These are phyloP conservation scores for Rhabdophis nuchalis DNA, from an alignment of 2,797 vertebrate genomes.

Conservation along the genomic window DNA sequence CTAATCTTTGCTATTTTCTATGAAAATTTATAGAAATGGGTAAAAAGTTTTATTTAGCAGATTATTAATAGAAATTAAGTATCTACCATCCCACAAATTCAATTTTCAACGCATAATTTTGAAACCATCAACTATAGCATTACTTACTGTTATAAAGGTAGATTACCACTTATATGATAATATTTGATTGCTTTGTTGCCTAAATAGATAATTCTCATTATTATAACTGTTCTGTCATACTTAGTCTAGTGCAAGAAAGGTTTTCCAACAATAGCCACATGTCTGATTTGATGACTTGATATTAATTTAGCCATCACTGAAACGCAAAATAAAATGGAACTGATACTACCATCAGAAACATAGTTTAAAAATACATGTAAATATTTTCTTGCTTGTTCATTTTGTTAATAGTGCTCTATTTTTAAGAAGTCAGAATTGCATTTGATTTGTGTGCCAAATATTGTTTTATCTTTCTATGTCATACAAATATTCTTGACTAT, in stretches of 20 bases:
- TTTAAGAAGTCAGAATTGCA: neutral
- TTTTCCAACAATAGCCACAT: conserved; percentile 9
- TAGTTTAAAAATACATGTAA: neutral
- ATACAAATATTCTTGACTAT: neutral
- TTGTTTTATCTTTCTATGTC: neutral
- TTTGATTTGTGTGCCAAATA: neutral
- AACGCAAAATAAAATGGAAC: neutral
- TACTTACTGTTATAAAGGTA: conserved; percentile 11
- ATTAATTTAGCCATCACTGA: neutral
- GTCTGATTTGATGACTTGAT: neutral
- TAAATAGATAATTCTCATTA: neutral
- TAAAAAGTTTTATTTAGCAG: neutral
- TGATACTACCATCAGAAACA: neutral
- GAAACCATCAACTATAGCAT: conserved; percentile 32
- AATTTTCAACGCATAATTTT: conserved; percentile 34
- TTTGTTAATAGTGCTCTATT: neutral
- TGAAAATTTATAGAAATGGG: neutral
- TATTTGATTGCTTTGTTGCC: neutral
- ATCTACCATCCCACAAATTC: neutral
- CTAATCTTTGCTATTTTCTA: conserved; percentile 4
- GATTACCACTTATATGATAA: conserved; percentile 2
- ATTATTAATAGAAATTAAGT: conserved; percentile 11
- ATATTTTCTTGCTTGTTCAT: neutral
- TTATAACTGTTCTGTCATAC: neutral
- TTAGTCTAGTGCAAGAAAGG: conserved; percentile 17